Evolutionary conservation across 2,797 vertebrate species (phyloP), one percentile per base, ranked within the genome.

Genomic region (Dipus sagitta): DNA sequence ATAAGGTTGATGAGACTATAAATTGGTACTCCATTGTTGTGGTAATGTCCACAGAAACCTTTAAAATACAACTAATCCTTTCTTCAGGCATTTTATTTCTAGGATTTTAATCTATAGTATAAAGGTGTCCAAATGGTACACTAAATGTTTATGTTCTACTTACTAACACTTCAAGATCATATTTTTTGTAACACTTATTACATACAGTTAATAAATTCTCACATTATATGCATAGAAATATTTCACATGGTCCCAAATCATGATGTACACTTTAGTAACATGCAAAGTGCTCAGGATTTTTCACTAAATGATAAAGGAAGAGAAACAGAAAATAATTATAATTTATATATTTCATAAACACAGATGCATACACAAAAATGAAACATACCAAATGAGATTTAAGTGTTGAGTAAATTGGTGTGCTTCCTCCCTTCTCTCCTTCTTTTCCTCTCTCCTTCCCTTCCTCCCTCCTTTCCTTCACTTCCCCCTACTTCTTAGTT

Each of bases 81-180:
- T 72, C 26, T 79, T 47, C 12, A 95, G 15, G 60, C 88, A 92
- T 58, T 91, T 92, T 75, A 75, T n/a, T 94, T 71, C 86, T 75
- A 84, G 38, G 28, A 93, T 4, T 87, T 91, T 82, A 89, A 78
- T 26, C 30, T 74, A 28, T 65, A 11, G 20, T 68, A 47, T 67
- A 74, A 83, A 68, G 77, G 24, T 76, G 86, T 6, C 34, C 13
- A 85, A 78, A 81, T 30, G 24, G 65, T 75, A 84, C n/a, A 60
- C 58, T 93, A 86, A 52, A 77, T 62, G 15, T 76, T 79, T 67
- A 68, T 54, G 62, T 18, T 64, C 79, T 60, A 70, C 12, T 70
- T 81, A 70, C 38, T 58, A 85, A 75, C 14, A 62, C 65, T 54
- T 77, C 81, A 64, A 6, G 75, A 18, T 84, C 58, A 65, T 28